A percentile compares a stretch with the other conserved stretches of the same genome.
Conservation (phyloP, 2,797 vertebrate genomes). For the Platyrinchus mystaceus region DNA sequence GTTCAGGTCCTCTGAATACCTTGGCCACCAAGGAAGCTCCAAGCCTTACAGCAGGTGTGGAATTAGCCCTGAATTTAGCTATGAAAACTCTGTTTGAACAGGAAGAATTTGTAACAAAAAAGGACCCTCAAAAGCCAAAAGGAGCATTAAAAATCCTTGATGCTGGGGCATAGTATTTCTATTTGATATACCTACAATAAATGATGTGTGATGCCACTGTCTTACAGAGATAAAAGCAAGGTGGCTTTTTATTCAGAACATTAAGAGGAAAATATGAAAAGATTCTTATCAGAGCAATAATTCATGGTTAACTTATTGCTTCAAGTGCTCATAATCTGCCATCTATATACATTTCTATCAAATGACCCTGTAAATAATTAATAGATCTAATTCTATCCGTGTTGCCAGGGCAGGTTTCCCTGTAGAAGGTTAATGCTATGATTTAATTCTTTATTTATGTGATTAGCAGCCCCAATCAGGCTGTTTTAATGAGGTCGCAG, state of each 20-base stretch:
- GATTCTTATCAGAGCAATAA: slow-evolving; percentile 21
- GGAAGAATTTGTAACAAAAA: background rate
- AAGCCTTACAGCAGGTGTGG: background rate
- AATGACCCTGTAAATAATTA: slow-evolving; percentile 66
- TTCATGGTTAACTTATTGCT: slow-evolving; percentile 48
- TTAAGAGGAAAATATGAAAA: slow-evolving; percentile 32
- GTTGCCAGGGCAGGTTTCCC: slow-evolving; percentile 53
- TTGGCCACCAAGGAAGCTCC: background rate
- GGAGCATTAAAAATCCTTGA: background rate
- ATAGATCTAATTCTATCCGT: slow-evolving; percentile 61
- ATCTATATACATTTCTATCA: slow-evolving; percentile 57
- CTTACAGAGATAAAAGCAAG: background rate
- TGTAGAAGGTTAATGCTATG: slow-evolving; percentile 66
- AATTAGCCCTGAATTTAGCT: background rate
- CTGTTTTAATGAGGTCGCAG: slow-evolving; percentile 41
- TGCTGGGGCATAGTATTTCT: background rate
- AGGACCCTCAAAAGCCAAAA: background rate
- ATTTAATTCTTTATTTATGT: slow-evolving; percentile 66
- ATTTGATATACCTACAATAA: background rate
- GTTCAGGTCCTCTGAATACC: background rate
- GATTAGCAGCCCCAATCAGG: slow-evolving; percentile 47
- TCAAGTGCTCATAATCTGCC: slow-evolving; percentile 51
- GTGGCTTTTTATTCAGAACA: slow-evolving; percentile 12
- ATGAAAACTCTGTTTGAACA: background rate
- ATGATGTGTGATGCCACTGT: background rate